Percentiles rank a stretch among this genome's conserved stretches.
Evolutionary conservation across 64 coral and sea anemone species (phyloP).

Genomic region (Dendrophyllia cribrosa): DNA sequence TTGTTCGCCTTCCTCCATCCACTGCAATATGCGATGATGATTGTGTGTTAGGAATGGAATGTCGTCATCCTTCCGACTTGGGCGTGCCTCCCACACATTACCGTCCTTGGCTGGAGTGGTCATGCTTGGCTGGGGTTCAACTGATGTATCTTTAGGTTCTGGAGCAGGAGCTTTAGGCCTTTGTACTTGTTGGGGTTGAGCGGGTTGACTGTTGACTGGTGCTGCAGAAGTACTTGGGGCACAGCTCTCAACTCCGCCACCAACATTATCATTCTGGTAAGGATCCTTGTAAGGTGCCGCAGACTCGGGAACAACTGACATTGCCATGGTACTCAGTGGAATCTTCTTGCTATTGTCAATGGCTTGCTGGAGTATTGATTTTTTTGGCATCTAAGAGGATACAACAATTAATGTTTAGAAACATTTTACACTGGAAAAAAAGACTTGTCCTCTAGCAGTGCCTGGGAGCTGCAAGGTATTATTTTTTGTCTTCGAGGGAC

Average conservation of each 20-base stretch:
- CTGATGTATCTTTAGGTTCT: not conserved
- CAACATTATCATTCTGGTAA: conserved; percentile 32
- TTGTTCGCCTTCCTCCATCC: conserved; percentile 89
- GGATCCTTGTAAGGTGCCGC: conserved; percentile 13
- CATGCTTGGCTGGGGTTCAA: not conserved
- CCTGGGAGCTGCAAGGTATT: too few relatives aligned
- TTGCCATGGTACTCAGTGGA: conserved; percentile 74
- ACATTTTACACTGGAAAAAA: too few relatives aligned
- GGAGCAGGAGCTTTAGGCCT: not conserved
- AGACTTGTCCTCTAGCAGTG: too few relatives aligned
- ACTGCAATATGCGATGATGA: conserved; percentile 82
- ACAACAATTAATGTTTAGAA: not conserved
- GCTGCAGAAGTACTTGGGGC: not conserved
- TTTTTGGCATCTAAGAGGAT: conserved; percentile 38
- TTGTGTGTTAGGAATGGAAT: conserved; percentile 83
- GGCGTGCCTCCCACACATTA: conserved; percentile 23
- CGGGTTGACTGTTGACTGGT: conserved; percentile 3
- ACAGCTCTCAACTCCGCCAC: not conserved
- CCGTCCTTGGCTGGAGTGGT: conserved; percentile 13
- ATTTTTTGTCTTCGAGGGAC: too few relatives aligned
- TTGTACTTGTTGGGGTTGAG: conserved; percentile 1
- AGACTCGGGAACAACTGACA: conserved; percentile 20
- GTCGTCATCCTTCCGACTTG: conserved; percentile 54
- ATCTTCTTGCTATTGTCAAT: conserved; percentile 77
- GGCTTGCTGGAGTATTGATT: conserved; percentile 89